phyloP scores from a whole-genome alignment of 2,888 invertebrate species.

The Drosophila longiperda region DNA sequence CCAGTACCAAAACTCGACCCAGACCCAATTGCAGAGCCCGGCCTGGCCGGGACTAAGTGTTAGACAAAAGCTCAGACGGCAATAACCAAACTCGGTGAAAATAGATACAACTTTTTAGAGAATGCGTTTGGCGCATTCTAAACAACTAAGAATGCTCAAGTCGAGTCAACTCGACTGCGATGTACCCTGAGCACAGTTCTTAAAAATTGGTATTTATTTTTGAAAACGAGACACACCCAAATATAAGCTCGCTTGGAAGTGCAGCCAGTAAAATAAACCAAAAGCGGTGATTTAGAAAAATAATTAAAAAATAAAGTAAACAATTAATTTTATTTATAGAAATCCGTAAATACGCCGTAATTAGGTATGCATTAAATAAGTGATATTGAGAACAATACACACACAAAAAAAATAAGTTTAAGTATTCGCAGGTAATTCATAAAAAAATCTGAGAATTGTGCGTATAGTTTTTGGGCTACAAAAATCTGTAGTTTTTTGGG shows the following conservation, averaged over 20 bases:
- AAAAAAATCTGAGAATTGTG: not conserved
- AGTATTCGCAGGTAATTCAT: not conserved
- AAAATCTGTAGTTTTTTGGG: not conserved
- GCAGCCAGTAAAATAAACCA: not conserved
- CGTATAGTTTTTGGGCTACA: not conserved
- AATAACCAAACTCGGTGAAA: constrained; percentile 12
- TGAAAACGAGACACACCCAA: not conserved
- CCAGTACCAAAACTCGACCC: constrained; percentile 17
- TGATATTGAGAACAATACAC: not conserved
- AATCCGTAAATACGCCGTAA: not conserved
- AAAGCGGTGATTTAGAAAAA: no score
- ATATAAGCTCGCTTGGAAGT: not conserved
- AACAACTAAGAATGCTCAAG: not conserved
- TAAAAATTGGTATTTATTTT: not conserved
- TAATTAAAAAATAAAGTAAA: no score
- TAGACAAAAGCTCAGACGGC: constrained; percentile 12
- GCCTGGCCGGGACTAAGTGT: not conserved
- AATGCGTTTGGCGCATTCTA: constrained; percentile 50
- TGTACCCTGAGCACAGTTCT: not conserved
- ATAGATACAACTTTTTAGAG: constrained; percentile 67
- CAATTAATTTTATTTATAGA: not conserved
- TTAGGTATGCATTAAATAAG: not conserved
- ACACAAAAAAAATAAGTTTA: accelerated
- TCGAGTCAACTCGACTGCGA: not conserved
- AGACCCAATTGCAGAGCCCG: constrained; percentile 1